Conservation (phyloP, 2,888 invertebrate genomes). For the Lasioglossum leucozonium region DNA sequence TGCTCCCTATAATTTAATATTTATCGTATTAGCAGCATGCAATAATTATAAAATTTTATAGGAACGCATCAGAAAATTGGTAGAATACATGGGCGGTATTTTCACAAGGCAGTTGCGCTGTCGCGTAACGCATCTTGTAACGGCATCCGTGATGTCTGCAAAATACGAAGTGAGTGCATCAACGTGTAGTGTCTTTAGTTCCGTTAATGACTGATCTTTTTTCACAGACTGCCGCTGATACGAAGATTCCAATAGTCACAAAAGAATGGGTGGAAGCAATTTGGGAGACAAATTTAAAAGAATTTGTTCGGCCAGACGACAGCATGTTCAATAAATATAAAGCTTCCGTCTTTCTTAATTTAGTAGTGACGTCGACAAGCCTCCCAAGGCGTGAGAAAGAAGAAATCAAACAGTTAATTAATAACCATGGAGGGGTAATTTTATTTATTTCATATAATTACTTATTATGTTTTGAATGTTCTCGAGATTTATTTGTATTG, state of each 20-base stretch:
- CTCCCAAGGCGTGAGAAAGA: conserved; percentile 88
- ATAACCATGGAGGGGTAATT: conserved; percentile 89
- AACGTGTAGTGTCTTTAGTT: background rate
- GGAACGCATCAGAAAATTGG: conserved; percentile 87
- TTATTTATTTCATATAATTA: conserved; percentile 45
- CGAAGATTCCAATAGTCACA: conserved; percentile 89
- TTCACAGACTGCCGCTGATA: conserved; percentile 88
- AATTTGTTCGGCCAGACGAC: conserved; percentile 88
- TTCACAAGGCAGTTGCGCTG: conserved; percentile 88
- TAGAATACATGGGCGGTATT: conserved; percentile 92
- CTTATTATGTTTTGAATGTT: conserved; percentile 18
- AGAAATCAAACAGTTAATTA: conserved; percentile 88
- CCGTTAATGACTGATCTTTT: conserved; percentile 13
- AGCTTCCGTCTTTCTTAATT: conserved; percentile 91
- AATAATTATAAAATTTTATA: conserved; percentile 75
- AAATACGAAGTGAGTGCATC: conserved; percentile 89
- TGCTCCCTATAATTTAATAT: background rate
- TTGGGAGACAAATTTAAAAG: conserved; percentile 90
- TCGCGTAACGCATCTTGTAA: conserved; percentile 92
- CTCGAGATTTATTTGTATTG: background rate
- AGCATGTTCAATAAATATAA: conserved; percentile 87
- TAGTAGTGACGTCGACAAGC: conserved; percentile 92
- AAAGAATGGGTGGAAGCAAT: conserved; percentile 92
- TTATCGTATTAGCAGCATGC: background rate
- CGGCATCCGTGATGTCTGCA: conserved; percentile 90